Conservation (phyloP, 2,113 vertebrate genomes). For the Platysteira castanea region DNA sequence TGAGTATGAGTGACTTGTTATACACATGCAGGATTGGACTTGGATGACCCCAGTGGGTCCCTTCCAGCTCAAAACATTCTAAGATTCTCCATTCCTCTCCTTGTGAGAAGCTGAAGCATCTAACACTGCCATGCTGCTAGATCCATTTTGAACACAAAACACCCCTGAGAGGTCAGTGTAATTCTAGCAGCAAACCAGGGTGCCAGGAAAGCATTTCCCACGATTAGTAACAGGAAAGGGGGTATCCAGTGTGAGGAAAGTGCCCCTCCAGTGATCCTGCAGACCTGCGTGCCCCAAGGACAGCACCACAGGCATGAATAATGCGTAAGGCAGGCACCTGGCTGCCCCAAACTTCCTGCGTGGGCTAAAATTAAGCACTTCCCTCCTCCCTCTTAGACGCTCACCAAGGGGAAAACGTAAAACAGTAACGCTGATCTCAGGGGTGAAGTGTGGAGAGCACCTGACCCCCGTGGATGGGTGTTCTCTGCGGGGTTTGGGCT, state of each 20-base stretch:
- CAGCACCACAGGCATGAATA: accelerated
- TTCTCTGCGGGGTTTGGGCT: background rate
- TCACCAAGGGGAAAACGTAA: background rate
- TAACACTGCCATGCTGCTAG: background rate
- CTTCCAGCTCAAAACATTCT: background rate
- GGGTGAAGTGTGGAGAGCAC: background rate
- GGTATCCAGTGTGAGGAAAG: background rate
- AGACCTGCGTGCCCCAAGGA: background rate
- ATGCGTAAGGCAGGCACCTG: background rate
- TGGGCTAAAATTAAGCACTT: background rate
- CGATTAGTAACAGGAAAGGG: background rate
- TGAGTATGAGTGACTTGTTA: accelerated
- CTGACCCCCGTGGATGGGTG: background rate
- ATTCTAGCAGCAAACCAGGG: background rate
- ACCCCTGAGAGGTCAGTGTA: background rate
- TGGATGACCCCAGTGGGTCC: background rate
- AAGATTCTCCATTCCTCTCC: background rate
- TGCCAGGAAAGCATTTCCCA: background rate
- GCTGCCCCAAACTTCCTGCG: background rate
- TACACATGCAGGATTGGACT: background rate
- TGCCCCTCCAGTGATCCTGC: background rate
- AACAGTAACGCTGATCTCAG: background rate
- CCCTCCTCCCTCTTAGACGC: background rate
- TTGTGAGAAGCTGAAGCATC: background rate
- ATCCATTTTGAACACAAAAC: background rate